These are phyloP conservation scores for Lordiphosa clarofinis DNA, from an alignment of 1,140 invertebrate genomes.

Conservation along the genomic window DNA sequence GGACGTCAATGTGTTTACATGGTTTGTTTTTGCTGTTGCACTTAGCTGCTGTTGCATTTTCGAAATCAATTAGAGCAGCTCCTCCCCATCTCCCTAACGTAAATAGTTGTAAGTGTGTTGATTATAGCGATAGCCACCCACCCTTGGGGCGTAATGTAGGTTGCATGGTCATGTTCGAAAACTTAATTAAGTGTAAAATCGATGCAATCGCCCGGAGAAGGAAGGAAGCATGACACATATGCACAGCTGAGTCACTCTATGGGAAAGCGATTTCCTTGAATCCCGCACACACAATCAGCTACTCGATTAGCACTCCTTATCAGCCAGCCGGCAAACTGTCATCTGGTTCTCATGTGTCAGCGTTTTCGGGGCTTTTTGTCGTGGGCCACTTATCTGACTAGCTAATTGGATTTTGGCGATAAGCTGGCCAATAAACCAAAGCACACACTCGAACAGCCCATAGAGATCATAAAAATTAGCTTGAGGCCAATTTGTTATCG, in stretches of 20 bases:
- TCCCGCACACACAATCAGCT: constrained; percentile 20
- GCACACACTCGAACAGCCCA: constrained; percentile 1
- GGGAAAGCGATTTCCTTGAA: constrained; percentile 23
- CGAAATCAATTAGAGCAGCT: constrained; percentile 60
- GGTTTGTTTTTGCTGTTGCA: constrained; percentile 27
- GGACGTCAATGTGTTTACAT: constrained; percentile 51
- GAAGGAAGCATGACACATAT: not conserved
- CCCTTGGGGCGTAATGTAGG: constrained; percentile 16
- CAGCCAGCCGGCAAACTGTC: constrained; percentile 9
- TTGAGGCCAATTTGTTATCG: constrained; percentile 11
- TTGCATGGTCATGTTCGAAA: constrained; percentile 41
- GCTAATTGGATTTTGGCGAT: constrained; percentile 43
- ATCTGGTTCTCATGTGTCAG: not conserved
- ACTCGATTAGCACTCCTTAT: constrained; percentile 14
- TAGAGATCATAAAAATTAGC: constrained; percentile 13
- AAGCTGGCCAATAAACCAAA: constrained; percentile 24
- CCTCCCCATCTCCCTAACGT: constrained; percentile 17
- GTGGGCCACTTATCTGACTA: constrained; percentile 11
- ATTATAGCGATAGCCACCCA: constrained; percentile 47
- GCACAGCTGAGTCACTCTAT: constrained; percentile 41
- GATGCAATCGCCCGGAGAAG: constrained; percentile 24
- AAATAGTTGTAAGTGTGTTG: constrained; percentile 58
- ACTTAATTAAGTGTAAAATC: constrained; percentile 68
- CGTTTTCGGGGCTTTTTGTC: not conserved
- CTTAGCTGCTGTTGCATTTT: constrained; percentile 28